Conservation (phyloP, 2,888 invertebrate species). For the Drosophila barbarae region DNA sequence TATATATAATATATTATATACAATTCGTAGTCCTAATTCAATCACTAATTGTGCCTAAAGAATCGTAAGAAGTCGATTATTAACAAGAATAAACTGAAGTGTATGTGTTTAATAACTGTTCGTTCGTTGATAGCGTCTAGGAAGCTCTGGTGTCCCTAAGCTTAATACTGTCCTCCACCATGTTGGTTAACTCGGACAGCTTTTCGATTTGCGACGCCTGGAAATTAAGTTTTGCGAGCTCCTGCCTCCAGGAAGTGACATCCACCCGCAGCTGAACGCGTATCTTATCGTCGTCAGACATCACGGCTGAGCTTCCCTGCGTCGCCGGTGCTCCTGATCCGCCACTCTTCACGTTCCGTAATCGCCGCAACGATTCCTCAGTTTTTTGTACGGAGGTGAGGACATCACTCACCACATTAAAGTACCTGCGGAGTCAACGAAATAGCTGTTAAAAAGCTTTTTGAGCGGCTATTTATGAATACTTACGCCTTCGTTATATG, state of each 20-base stretch:
- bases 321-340: constrained; percentile 60
- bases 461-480: not conserved
- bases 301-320: constrained; percentile 75
- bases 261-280: constrained; percentile 93
- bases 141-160: constrained; percentile 64
- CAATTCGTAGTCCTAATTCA: constrained; percentile 49
- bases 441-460: not conserved
- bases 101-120: constrained; percentile 29
- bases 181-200: constrained; percentile 82
- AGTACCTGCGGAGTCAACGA: constrained; percentile 81
- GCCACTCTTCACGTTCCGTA: constrained; percentile 91
- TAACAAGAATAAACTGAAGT: constrained; percentile 60
- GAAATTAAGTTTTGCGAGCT: constrained; percentile 82
- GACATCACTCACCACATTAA: constrained; percentile 90
- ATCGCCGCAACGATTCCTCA: constrained; percentile 93
- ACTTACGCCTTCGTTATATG: constrained; percentile 83
- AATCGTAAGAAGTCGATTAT: constrained; percentile 48
- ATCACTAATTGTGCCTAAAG: constrained; percentile 62
- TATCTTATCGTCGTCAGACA: constrained; percentile 96
- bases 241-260: constrained; percentile 86
- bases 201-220: constrained; percentile 82
- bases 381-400: constrained; percentile 96
- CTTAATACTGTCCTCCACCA: constrained; percentile 84
- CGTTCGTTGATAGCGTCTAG: constrained; percentile 7
- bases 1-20: constrained; percentile 58